Percentiles rank a stretch among this genome's conserved stretches.
These are phyloP conservation scores for Lymantria monacha DNA, from an alignment of 2,888 invertebrate genomes.

Conservation along the genomic window DNA sequence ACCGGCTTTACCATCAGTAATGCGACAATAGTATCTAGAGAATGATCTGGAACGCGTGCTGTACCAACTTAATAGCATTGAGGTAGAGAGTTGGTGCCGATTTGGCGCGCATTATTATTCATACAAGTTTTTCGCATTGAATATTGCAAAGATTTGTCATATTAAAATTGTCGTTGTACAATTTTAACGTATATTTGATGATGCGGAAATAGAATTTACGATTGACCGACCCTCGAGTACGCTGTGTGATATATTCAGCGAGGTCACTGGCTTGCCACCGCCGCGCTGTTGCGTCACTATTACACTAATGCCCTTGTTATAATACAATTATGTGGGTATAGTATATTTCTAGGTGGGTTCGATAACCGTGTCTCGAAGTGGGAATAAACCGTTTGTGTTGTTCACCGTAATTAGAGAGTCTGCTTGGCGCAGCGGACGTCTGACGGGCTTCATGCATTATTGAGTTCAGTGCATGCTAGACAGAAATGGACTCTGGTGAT, in stretches of 20 bases:
- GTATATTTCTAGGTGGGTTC: conserved; percentile 54
- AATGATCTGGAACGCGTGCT: conserved; percentile 48
- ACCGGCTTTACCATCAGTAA: no score
- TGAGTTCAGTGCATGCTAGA: conserved; percentile 52
- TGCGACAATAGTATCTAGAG: conserved; percentile 38
- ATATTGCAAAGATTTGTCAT: conserved; percentile 51
- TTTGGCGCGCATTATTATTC: conserved; percentile 46
- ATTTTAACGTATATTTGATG: conserved; percentile 51
- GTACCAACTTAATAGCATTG: conserved; percentile 26
- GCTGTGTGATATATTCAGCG: conserved; percentile 54
- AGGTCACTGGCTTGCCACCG: conserved; percentile 57
- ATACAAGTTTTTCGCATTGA: conserved; percentile 37
- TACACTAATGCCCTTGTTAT: conserved; percentile 60
- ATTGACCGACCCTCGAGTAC: conserved; percentile 49
- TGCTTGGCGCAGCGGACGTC: conserved; percentile 51
- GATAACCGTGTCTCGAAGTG: conserved; percentile 66
- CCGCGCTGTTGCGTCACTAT: conserved; percentile 56
- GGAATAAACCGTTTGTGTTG: conserved; percentile 60
- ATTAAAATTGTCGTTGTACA: conserved; percentile 8
- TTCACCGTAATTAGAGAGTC: conserved; percentile 61
- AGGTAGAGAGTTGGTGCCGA: conserved; percentile 54
- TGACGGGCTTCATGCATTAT: conserved; percentile 66
- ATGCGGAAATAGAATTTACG: conserved; percentile 71
- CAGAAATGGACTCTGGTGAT: conserved; percentile 48
- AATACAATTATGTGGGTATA: conserved; percentile 46